phyloP scores from a whole-genome alignment of 2,797 vertebrate species.

The Triplophysa bombifrons region DNA sequence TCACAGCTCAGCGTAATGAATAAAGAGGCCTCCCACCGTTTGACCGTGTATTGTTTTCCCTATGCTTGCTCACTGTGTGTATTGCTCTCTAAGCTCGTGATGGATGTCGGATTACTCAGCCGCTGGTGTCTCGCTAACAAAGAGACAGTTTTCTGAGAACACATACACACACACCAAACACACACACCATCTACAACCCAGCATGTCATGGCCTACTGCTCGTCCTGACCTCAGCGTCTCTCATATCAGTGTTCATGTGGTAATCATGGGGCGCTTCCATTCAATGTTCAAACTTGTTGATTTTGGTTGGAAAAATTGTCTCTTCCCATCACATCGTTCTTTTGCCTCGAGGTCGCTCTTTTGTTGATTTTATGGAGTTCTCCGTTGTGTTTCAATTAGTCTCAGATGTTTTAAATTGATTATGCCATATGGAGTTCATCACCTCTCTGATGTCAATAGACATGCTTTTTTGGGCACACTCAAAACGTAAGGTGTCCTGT shows the following conservation, averaged over 20 bases:
- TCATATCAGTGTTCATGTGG: slow-evolving; percentile 48
- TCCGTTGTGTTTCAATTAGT: no score
- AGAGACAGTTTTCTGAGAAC: slow-evolving; percentile 63
- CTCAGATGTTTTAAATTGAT: no score
- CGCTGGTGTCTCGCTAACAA: slow-evolving; percentile 68
- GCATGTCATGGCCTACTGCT: slow-evolving; percentile 52
- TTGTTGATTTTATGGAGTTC: no score
- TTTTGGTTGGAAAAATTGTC: background rate
- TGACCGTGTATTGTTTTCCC: slow-evolving; percentile 68
- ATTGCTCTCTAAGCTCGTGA: slow-evolving; percentile 72
- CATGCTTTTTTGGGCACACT: no score
- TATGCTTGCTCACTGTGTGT: slow-evolving; percentile 70
- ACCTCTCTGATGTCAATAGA: no score
- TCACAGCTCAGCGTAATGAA: slow-evolving; percentile 62
- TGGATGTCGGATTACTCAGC: slow-evolving; percentile 75
- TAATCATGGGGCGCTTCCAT: background rate
- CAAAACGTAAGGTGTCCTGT: background rate
- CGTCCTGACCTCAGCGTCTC: slow-evolving; percentile 52
- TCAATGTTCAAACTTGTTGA: slow-evolving; percentile 12
- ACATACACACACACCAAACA: slow-evolving; percentile 59
- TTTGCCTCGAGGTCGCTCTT: no score
- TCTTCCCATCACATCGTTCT: no score
- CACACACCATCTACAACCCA: slow-evolving; percentile 52
- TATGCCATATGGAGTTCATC: no score
- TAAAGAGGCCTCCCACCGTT: slow-evolving; percentile 68